phyloP scores from a whole-genome alignment of 2,797 vertebrate genomes.

The Philypnodon macrostomus region DNA sequence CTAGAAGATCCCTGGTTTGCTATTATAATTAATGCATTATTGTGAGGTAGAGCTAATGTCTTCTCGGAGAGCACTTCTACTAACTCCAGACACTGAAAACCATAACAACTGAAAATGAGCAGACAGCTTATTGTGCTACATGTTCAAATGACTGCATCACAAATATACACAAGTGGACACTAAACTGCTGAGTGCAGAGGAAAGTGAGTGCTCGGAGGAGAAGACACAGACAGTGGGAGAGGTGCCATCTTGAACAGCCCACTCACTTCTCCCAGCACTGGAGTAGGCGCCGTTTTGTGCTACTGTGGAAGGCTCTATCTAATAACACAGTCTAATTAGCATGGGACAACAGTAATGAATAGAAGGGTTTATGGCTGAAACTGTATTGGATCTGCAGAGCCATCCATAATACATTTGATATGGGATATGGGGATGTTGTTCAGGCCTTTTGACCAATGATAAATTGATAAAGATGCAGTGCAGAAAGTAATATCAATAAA shows the following conservation, averaged over 20 bases:
- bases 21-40: too few relatives aligned
- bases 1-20: too few relatives aligned
- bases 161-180: too few relatives aligned
- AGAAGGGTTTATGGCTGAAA: neutral
- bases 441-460: neutral
- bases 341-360: neutral
- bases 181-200: slow-evolving; percentile 11
- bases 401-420: neutral
- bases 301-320: neutral
- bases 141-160: too few relatives aligned
- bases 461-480: too few relatives aligned
- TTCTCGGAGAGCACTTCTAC: too few relatives aligned
- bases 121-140: too few relatives aligned
- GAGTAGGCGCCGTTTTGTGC: neutral
- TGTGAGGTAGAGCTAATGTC: too few relatives aligned
- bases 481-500: neutral
- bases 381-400: neutral
- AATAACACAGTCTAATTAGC: slow-evolving; percentile 28
- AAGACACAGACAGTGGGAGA: slow-evolving; percentile 8
- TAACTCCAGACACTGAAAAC: too few relatives aligned
- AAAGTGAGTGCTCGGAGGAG: neutral
- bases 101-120: too few relatives aligned
- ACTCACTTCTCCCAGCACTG: slow-evolving; percentile 23
- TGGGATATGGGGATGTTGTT: neutral
- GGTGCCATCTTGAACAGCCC: slow-evolving; percentile 25